Evolutionary conservation across 2,113 vertebrate genomes (phyloP).

Genomic region (Strix uralensis): DNA sequence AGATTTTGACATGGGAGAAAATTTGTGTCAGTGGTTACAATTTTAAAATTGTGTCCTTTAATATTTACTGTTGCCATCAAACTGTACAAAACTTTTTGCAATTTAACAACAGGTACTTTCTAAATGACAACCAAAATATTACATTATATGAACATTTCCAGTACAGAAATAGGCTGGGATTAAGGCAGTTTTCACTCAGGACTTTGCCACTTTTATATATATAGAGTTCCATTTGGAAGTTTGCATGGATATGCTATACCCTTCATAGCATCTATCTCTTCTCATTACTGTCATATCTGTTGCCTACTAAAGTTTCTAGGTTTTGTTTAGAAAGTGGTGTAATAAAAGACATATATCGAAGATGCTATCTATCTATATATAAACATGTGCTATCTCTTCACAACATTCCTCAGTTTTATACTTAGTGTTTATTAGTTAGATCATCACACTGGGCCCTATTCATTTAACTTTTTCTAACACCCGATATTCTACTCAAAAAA

Average conservation of each 20-base stretch:
- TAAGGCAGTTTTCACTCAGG: neutral
- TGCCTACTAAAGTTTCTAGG: neutral
- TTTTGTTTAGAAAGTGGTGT: neutral
- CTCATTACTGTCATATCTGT: neutral
- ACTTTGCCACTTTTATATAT: neutral
- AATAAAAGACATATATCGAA: neutral
- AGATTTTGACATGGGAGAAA: neutral
- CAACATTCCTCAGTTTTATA: neutral
- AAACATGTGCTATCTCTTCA: neutral
- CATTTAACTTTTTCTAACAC: neutral
- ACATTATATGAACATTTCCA: neutral
- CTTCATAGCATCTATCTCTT: neutral
- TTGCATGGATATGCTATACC: neutral
- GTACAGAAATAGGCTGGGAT: neutral
- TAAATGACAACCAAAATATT: neutral
- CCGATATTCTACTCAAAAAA: neutral
- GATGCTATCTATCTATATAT: neutral
- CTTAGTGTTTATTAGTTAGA: neutral
- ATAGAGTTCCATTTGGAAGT: neutral
- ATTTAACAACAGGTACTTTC: neutral
- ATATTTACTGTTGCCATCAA: neutral
- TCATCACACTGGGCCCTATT: neutral
- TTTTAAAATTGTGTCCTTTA: neutral
- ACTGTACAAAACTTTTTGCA: neutral
- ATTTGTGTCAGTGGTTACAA: rapidly evolving